A percentile compares a stretch with the other conserved stretches of the same genome.
These are phyloP conservation scores for Raphicerus campestris DNA, from an alignment of 2,113 vertebrate genomes.

Conservation along the genomic window DNA sequence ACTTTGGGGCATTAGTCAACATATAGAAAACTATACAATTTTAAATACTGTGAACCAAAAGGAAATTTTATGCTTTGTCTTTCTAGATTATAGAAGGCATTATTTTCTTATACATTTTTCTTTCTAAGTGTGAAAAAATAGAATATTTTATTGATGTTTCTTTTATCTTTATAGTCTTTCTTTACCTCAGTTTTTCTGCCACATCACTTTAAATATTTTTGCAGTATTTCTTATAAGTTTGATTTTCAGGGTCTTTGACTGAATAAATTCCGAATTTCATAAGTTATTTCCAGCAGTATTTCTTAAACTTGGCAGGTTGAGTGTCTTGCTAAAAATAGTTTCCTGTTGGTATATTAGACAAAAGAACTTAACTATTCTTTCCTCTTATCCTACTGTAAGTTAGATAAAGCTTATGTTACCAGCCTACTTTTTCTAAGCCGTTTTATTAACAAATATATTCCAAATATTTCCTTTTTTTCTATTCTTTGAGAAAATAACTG, in stretches of 20 bases:
- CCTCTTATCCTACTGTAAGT: background rate
- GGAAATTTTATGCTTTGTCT: background rate
- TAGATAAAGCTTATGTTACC: background rate
- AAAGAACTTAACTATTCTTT: slow-evolving; percentile 22
- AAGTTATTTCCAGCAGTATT: slow-evolving; percentile 31
- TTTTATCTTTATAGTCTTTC: background rate
- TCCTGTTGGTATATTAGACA: slow-evolving; percentile 8
- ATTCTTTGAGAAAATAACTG: slow-evolving; percentile 25
- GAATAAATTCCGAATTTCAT: slow-evolving; percentile 24
- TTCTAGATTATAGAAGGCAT: slow-evolving; percentile 5
- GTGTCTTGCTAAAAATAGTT: slow-evolving; percentile 46
- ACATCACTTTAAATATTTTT: slow-evolving; percentile 32
- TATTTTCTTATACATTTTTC: background rate
- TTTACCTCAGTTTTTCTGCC: background rate
- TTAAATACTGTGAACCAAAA: slow-evolving; percentile 20
- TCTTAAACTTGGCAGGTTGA: slow-evolving; percentile 16
- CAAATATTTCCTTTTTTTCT: slow-evolving; percentile 32
- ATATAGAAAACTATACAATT: background rate
- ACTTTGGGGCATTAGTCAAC: background rate
- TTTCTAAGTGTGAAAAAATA: slow-evolving; percentile 31
- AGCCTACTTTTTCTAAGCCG: background rate
- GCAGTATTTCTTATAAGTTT: slow-evolving; percentile 35
- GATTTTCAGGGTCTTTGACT: slow-evolving; percentile 22
- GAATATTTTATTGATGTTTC: slow-evolving; percentile 12
- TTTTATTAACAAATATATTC: slow-evolving; percentile 37